phyloP scores from a whole-genome alignment of 2,888 invertebrate species.

The Heteropelma amictum region DNA sequence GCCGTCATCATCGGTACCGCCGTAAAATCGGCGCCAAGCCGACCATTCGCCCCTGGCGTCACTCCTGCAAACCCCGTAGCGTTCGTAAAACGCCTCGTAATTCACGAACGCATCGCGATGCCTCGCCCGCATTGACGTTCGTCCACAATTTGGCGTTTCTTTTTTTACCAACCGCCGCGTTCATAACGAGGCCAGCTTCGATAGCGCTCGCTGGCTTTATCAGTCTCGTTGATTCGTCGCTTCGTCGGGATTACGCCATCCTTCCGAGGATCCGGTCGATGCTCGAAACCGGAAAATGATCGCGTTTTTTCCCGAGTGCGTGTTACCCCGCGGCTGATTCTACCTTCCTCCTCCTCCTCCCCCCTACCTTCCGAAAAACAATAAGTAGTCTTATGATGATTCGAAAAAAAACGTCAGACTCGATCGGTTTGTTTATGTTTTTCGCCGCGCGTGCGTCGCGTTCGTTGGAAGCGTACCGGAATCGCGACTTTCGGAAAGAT shows the following conservation, averaged over 20 bases:
- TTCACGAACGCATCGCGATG: not conserved
- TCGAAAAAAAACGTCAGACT: no score
- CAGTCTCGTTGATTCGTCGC: slow-evolving; percentile 3
- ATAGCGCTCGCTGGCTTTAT: not conserved
- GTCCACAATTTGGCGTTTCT: slow-evolving; percentile 7
- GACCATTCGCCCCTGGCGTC: not conserved
- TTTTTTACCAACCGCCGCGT: not conserved
- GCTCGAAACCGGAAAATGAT: no score
- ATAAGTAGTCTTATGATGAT: no score
- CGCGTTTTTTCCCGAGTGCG: no score
- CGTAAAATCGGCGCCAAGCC: not conserved
- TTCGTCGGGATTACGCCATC: not conserved
- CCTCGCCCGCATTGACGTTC: not conserved
- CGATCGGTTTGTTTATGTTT: no score
- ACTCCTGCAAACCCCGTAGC: not conserved
- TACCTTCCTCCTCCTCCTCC: no score
- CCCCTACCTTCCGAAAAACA: no score
- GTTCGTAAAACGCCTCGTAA: not conserved
- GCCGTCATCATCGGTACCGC: slow-evolving; percentile 6
- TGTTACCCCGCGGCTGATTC: no score
- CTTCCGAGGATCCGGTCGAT: no score
- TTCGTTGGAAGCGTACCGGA: no score
- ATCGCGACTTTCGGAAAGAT: slow-evolving; percentile 56
- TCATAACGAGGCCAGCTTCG: not conserved
- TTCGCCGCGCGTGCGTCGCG: no score